Percentiles rank a stretch among this genome's conserved stretches.
These are phyloP conservation scores for Athalia cordata DNA, from an alignment of 2,888 invertebrate species.

Conservation along the genomic window DNA sequence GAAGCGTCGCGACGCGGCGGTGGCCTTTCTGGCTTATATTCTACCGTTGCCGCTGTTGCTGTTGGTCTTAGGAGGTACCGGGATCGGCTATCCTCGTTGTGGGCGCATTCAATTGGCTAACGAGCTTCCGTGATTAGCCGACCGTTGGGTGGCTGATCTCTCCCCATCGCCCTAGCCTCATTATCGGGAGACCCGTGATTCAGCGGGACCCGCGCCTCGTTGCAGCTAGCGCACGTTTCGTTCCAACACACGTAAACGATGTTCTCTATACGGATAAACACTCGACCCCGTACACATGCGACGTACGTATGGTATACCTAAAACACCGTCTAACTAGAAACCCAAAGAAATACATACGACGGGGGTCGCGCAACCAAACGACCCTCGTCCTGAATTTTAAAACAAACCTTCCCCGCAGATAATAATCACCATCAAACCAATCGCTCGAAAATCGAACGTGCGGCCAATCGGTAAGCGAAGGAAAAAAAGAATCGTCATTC, in stretches of 20 bases:
- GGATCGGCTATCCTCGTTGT: slow-evolving; percentile 34
- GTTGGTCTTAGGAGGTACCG: not conserved
- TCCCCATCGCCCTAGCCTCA: slow-evolving; percentile 43
- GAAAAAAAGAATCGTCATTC: no score
- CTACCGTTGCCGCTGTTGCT: no score
- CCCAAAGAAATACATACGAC: not conserved
- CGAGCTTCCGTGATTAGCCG: slow-evolving; percentile 68
- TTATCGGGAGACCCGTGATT: slow-evolving; percentile 44
- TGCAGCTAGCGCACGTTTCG: slow-evolving; percentile 9
- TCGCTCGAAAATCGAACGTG: not conserved
- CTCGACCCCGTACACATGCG: no score
- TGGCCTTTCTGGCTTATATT: slow-evolving; percentile 16
- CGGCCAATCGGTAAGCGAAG: not conserved
- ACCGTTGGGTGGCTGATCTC: slow-evolving; percentile 52
- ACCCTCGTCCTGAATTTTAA: slow-evolving; percentile 1
- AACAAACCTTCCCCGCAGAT: not conserved
- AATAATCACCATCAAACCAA: not conserved
- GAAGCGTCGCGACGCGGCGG: slow-evolving; percentile 19
- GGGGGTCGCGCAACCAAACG: not conserved
- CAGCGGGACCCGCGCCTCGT: slow-evolving; percentile 22
- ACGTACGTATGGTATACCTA: no score
- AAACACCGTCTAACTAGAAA: no score
- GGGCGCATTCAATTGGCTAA: slow-evolving; percentile 62
- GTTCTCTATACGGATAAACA: no score
- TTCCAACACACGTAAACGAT: not conserved